phyloP scores from a whole-genome alignment of 53 echinoderm and acorn worm genomes.

The Patiria pectinifera region DNA sequence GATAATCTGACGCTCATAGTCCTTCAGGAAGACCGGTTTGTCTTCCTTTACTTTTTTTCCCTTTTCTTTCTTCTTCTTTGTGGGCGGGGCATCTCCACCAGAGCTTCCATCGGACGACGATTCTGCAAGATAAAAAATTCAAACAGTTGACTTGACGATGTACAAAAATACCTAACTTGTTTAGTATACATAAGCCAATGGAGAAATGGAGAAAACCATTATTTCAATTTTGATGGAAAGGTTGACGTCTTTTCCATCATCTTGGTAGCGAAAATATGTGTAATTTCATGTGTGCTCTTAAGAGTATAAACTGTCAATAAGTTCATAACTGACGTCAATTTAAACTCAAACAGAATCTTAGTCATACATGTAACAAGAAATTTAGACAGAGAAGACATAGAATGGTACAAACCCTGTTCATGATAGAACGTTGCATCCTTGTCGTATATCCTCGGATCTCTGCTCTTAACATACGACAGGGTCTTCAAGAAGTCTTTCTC shows the following conservation, averaged over 20 bases:
- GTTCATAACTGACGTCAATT: too few species aligned
- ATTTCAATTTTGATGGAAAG: too few species aligned
- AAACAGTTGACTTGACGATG: too few species aligned
- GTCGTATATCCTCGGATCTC: conserved; percentile 87
- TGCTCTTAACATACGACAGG: conserved; percentile 84
- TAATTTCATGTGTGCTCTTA: too few species aligned
- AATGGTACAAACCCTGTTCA: conserved; percentile 61
- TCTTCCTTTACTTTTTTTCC: conserved; percentile 33
- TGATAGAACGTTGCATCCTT: conserved; percentile 81
- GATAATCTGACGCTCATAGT: conserved; percentile 95
- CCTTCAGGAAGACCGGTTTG: conserved; percentile 87
- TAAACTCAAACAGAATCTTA: too few species aligned
- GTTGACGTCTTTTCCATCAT: too few species aligned
- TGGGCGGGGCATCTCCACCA: conserved; percentile 24
- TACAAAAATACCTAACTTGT: too few species aligned
- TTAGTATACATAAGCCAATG: too few species aligned
- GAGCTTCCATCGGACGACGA: neutral
- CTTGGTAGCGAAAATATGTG: too few species aligned
- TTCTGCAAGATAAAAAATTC: neutral
- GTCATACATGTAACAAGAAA: neutral
- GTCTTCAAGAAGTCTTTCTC: conserved; percentile 92
- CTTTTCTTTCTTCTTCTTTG: conserved; percentile 46
- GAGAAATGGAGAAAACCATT: too few species aligned
- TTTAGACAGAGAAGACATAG: neutral
- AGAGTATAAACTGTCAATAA: too few species aligned